A percentile compares a stretch with the other conserved stretches of the same genome.
Conservation (phyloP, 1,140 invertebrate species). For the Pemphigus obesinymphae region DNA sequence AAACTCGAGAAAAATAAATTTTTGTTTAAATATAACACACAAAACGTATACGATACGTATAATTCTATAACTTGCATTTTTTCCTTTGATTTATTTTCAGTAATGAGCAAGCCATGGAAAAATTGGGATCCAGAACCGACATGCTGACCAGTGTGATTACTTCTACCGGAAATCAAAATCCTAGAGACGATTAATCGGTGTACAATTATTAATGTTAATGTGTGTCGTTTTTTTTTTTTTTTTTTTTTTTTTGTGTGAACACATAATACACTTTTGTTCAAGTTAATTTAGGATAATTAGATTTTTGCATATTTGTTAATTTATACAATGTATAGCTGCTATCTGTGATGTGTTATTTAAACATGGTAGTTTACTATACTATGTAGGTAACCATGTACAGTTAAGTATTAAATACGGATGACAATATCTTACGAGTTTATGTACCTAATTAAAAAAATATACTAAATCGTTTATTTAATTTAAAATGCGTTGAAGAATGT, state of each 20-base stretch:
- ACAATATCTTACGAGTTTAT: neutral
- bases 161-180: conserved; percentile 29
- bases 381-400: neutral
- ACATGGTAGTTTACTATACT: neutral
- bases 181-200: conserved; percentile 4
- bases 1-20: too few relatives aligned
- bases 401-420: neutral
- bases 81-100: neutral
- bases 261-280: neutral
- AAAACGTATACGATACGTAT: too few relatives aligned
- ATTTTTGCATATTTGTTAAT: neutral
- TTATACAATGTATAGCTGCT: neutral
- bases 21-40: too few relatives aligned
- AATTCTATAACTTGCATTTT: neutral
- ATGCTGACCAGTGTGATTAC: conserved; percentile 28
- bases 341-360: neutral
- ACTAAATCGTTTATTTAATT: too few relatives aligned
- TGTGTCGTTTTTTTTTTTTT: too few relatives aligned
- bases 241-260: too few relatives aligned
- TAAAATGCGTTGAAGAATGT: too few relatives aligned
- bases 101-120: conserved; percentile 14
- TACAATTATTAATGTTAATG: neutral
- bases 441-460: too few relatives aligned
- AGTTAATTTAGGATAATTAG: neutral
- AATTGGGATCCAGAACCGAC: conserved; percentile 19